A percentile compares a stretch with the other conserved stretches of the same genome.
Evolutionary conservation across 2,888 invertebrate genomes (phyloP).

Genomic region (Lasioglossum figueresi): DNA sequence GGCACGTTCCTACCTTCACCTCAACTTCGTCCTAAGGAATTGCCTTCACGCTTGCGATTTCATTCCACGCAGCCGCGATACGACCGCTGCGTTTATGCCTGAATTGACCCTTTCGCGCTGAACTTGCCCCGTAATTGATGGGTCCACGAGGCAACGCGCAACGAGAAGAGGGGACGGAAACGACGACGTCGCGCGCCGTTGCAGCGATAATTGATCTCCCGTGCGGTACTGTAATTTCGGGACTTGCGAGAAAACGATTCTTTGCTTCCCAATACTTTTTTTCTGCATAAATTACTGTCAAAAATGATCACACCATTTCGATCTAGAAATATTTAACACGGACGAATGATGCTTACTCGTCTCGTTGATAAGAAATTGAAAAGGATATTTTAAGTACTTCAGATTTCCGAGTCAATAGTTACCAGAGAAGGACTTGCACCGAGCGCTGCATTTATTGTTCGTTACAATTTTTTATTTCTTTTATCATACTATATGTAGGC

Average conservation of each 20-base stretch:
- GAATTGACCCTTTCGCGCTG: constrained; percentile 46
- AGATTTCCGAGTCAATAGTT: neutral
- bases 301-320: neutral
- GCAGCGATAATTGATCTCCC: constrained; percentile 18
- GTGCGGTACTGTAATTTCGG: neutral
- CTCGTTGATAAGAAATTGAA: neutral
- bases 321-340: neutral
- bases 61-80: constrained; percentile 70
- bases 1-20: constrained; percentile 77
- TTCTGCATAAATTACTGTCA: neutral
- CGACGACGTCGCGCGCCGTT: constrained; percentile 1
- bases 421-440: no score
- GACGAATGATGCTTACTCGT: neutral
- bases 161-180: neutral
- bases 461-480: no score
- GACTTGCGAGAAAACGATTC: neutral
- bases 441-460: no score
- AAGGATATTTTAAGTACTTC: neutral
- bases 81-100: constrained; percentile 53
- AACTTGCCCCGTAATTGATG: constrained; percentile 48
- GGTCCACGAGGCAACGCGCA: neutral
- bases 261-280: neutral
- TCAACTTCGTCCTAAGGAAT: constrained; percentile 78
- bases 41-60: constrained; percentile 81
- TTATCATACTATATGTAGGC: no score